Base-by-base conservation (phyloP, 2,888 invertebrate genomes). In the Hipparchia semele region DNA sequence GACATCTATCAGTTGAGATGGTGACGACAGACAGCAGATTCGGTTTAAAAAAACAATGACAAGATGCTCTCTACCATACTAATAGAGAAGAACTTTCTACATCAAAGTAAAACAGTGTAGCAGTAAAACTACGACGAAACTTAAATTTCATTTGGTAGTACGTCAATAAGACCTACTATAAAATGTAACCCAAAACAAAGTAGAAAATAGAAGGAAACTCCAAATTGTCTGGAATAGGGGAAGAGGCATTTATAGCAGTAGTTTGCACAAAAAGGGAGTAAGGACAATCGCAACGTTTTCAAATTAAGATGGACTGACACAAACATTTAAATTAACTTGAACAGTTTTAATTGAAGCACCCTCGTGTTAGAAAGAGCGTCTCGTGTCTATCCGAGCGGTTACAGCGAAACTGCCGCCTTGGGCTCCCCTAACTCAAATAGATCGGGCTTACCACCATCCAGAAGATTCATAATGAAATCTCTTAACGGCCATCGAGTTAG, bases 251-350 rank as follows among this genome's bases (percentile, higher is more conserved):
- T 59, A 68, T 68, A 59, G 49, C 33, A 70, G 46, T 56, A 64
- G 64, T 64, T 56, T 56, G 5, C 70, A 62, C 56, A 64, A 71
- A 66, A 54, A 60, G 49, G 56, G 39, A 56, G n/a, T 49, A 72
- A 13, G 49, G 45, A 56, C 7, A 13, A 53, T 13, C 65, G 54
- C 23, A 54, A n/a, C 45, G 53, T 70, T 51, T 54, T 64, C 67
- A 70, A 70, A 62, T 72, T 73, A 74, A 75, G 73, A 86, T 85
- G 85, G 84, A 82, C 84, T 86, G 88, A 87, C 87, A 89, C 85
- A 87, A 89, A 90, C 88, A 90, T 90, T 90, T 89, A 87, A 90
- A 88, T 88, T 87, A 90, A 91, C 88, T 91, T 88, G 81, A 86
- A 86, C 87, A 86, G 88, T 91, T 90, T 90, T 90, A 92, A 92